phyloP scores from a whole-genome alignment of 2,113 vertebrate genomes.

The Connochaetes taurinus region DNA sequence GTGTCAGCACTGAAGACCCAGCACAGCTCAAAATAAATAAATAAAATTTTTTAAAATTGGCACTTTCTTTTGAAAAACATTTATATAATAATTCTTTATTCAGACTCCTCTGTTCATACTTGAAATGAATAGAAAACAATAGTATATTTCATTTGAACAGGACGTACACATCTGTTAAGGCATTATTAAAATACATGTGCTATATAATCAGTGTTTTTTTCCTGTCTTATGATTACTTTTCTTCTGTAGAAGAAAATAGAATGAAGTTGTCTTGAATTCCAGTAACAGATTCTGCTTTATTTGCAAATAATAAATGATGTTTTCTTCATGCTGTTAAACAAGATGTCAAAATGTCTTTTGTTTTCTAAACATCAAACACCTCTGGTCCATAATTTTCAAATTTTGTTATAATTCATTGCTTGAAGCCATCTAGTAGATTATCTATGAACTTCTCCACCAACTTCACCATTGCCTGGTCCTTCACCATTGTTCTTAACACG shows the following conservation, averaged over 20 bases:
- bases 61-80: background rate
- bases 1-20: background rate
- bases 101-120: background rate
- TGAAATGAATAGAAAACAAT: background rate
- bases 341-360: background rate
- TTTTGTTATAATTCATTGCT: background rate
- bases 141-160: background rate
- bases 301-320: background rate
- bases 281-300: background rate
- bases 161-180: background rate
- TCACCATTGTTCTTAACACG: background rate
- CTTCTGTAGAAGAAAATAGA: background rate
- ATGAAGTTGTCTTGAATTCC: background rate
- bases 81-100: background rate
- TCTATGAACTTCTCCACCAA: background rate
- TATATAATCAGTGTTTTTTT: conserved; percentile 23
- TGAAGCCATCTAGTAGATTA: background rate
- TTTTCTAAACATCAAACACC: background rate
- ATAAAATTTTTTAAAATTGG: background rate
- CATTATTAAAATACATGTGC: background rate
- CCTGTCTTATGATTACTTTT: background rate
- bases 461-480: background rate
- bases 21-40: background rate
- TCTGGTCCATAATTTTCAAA: background rate
- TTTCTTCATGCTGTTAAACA: conserved; percentile 9